Conservation (phyloP, 2,797 vertebrate species). For the Spondyliosoma cantharus region DNA sequence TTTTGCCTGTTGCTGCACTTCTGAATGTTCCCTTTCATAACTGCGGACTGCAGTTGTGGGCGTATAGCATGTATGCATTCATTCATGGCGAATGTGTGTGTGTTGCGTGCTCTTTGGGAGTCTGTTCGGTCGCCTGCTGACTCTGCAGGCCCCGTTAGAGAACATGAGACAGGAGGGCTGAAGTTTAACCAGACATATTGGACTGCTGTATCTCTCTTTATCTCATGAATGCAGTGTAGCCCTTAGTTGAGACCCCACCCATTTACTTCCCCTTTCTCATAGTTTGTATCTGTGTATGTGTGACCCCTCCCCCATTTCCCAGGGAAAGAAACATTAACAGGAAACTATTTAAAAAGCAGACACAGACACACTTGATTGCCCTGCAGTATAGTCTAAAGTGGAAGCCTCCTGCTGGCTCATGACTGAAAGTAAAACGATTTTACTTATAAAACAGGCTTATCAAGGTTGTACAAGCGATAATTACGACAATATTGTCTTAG, state of each 20-base stretch:
- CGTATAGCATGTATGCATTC: constrained; percentile 21
- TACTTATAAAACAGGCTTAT: constrained; percentile 1
- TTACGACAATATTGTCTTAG: neutral
- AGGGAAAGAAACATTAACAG: constrained; percentile 45
- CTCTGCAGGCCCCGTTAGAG: constrained; percentile 46
- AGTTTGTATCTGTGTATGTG: neutral
- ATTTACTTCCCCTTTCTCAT: neutral
- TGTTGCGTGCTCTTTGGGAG: constrained; percentile 4
- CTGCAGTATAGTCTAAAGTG: neutral
- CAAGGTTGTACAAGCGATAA: constrained; percentile 3
- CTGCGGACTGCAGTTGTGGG: neutral
- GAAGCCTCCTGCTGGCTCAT: neutral
- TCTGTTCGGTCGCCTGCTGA: constrained; percentile 46
- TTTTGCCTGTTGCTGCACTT: constrained; percentile 17
- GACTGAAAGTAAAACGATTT: neutral
- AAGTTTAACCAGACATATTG: constrained; percentile 58
- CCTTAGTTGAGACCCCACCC: constrained; percentile 7
- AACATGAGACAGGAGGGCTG: constrained; percentile 41
- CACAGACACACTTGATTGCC: neutral
- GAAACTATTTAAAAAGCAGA: constrained; percentile 28
- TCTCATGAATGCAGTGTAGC: constrained; percentile 12
- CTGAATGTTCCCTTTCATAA: constrained; percentile 58
- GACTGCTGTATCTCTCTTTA: constrained; percentile 37
- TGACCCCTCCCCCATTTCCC: constrained; percentile 19
- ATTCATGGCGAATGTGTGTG: constrained; percentile 23